These are phyloP conservation scores for Drosophila robusta DNA, from an alignment of 2,888 invertebrate genomes.

Conservation along the genomic window DNA sequence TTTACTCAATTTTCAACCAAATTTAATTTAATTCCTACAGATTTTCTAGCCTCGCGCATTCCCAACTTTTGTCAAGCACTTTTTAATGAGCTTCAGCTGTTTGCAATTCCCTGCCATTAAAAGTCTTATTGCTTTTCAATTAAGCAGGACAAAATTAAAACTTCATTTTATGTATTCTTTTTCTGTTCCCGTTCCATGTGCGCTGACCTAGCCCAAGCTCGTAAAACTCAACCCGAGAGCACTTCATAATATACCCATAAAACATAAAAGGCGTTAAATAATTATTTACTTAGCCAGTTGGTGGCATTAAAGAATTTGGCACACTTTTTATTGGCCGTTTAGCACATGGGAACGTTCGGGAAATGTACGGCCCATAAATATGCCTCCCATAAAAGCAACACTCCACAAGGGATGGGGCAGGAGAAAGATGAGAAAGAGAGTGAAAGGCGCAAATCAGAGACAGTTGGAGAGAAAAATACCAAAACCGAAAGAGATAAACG, in stretches of 20 bases:
- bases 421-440: constrained; percentile 14
- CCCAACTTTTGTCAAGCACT: not conserved
- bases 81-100: constrained; percentile 26
- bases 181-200: constrained; percentile 6
- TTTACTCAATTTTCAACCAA: no score
- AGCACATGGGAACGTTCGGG: constrained; percentile 37
- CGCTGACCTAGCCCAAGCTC: constrained; percentile 49
- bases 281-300: constrained; percentile 70
- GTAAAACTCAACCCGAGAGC: constrained; percentile 44
- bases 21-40: not conserved
- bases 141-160: constrained; percentile 43
- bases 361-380: constrained; percentile 54
- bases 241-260: constrained; percentile 57
- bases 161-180: constrained; percentile 10
- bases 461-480: constrained; percentile 13
- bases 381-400: constrained; percentile 52
- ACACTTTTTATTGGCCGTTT: constrained; percentile 58
- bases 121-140: constrained; percentile 35
- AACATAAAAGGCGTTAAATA: constrained; percentile 69
- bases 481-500: constrained; percentile 68
- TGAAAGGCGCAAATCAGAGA: constrained; percentile 41
- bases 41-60: no score
- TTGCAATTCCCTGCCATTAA: not conserved
- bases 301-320: constrained; percentile 57
- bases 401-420: constrained; percentile 7